A percentile compares a stretch with the other conserved stretches of the same genome.
Evolutionary conservation across 2,113 vertebrate species (phyloP).

Genomic region (Perccottus glenii): DNA sequence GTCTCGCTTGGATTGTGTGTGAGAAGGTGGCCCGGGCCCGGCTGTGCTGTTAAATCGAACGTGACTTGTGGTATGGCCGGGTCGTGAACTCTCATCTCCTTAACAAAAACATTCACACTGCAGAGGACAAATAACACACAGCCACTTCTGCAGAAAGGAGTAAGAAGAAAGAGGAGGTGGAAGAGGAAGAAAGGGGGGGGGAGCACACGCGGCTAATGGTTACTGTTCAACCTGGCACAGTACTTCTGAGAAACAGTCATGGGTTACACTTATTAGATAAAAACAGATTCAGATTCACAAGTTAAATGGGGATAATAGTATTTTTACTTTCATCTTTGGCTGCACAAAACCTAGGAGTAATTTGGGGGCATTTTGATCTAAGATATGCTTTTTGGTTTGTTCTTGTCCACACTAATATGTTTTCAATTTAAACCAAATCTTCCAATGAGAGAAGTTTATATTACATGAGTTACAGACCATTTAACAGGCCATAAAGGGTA

Average conservation of each 20-base stretch:
- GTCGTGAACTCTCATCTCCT: slow-evolving; percentile 77
- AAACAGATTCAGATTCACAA: slow-evolving; percentile 32
- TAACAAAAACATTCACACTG: slow-evolving; percentile 80
- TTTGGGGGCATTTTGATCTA: neutral
- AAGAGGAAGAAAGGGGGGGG: neutral
- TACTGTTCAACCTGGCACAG: slow-evolving; percentile 36
- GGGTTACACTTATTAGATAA: slow-evolving; percentile 22
- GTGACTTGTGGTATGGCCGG: slow-evolving; percentile 77
- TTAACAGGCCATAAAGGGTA: too few species aligned
- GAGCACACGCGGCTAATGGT: slow-evolving; percentile 33
- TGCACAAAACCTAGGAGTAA: slow-evolving; percentile 11
- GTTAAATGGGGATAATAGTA: slow-evolving; percentile 38
- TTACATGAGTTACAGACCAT: too few species aligned
- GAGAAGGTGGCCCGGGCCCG: slow-evolving; percentile 33
- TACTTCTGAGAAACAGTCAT: slow-evolving; percentile 37
- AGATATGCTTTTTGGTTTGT: neutral
- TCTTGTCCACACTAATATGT: neutral
- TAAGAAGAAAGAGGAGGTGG: slow-evolving; percentile 11
- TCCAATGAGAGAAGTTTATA: too few species aligned
- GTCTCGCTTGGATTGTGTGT: slow-evolving; percentile 22
- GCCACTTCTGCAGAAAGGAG: slow-evolving; percentile 60
- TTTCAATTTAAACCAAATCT: neutral
- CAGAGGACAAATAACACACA: slow-evolving; percentile 71
- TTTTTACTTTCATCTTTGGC: slow-evolving; percentile 23
- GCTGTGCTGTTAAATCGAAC: slow-evolving; percentile 71